Conservation (phyloP, 2,797 vertebrate species). For the Pogonophryne albipinna region DNA sequence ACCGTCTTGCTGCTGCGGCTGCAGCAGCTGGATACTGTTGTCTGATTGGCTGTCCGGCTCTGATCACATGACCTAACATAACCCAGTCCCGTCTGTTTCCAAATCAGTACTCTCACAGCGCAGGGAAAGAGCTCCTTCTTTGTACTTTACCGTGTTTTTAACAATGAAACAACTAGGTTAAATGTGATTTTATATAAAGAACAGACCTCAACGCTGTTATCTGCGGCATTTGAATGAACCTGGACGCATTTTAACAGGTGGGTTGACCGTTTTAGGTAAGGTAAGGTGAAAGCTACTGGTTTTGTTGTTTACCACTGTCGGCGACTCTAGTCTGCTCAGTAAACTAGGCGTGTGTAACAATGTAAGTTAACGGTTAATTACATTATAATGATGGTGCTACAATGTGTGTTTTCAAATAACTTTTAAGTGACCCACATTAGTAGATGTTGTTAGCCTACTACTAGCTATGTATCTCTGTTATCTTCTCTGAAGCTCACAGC, state of each 20-base stretch:
- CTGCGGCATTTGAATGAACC: not conserved
- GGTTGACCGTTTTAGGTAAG: not conserved
- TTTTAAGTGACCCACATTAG: not conserved
- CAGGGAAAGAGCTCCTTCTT: rapidly evolving
- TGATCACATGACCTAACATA: constrained; percentile 68
- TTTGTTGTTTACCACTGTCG: constrained; percentile 50
- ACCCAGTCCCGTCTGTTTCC: not conserved
- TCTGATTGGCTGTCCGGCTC: constrained; percentile 31
- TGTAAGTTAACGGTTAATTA: no score
- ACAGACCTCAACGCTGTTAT: rapidly evolving
- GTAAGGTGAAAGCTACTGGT: not conserved
- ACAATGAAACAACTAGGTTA: not conserved
- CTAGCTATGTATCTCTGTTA: not conserved
- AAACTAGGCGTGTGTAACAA: not conserved
- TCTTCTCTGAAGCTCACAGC: not conserved
- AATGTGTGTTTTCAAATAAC: not conserved
- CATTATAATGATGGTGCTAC: rapidly evolving
- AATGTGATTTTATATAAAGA: rapidly evolving
- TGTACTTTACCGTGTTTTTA: rapidly evolving
- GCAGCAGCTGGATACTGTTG: no score
- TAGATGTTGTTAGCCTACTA: not conserved
- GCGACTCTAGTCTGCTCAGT: constrained; percentile 2
- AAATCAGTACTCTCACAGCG: no score
- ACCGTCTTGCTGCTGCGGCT: no score
- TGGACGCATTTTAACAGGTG: constrained; percentile 21